Evolutionary conservation across 1,140 invertebrate species (phyloP), one percentile per base, ranked within the genome.

Genomic region (Drosophila santomea): DNA sequence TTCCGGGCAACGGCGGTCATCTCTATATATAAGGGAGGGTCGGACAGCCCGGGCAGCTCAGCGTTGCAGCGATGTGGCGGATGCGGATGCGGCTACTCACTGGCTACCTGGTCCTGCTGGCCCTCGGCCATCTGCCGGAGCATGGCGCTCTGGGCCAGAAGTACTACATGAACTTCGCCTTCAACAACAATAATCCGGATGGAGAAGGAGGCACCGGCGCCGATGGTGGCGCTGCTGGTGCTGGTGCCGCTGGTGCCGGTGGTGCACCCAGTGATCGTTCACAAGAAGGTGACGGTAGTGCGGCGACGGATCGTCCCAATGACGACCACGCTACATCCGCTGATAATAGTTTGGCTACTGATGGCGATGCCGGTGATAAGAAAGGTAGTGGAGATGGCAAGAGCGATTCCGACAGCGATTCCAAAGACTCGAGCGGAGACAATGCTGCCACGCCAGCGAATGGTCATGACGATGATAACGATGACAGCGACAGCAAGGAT

Each of bases 21-120:
- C 83, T 80, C 84, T 89, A 89, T 89, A 89, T 84, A 89, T 89
- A 89, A 89, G 85, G 68, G 84, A 80, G 77, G 71, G 32, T 28
- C 32, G 39, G 28, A 47, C 66, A 80, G 50, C 12, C 15, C 38
- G 44, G 54, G 56, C 61, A 75, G 83, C 77, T 86, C 54, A 78
- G 68, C 57, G 62, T 48, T 61, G 66, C 59, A 69, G 78, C 61
- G 44, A 61, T 60, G 55, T 72, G 61, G 64, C 75, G 80, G 75
- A 63, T 83, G 61, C 64, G 73, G 73, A 72, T 63, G 39, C 68
- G 73, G 62, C 62, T 88, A 69, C 68, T 76, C 64, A 58, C 45
- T 10, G 64, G 60, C 45, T 68, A 66, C n/a, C 48, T 78, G 38
- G 59, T 52, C 60, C 54, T 84, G 39, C 54, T 89, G 38, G 69